phyloP scores from a whole-genome alignment of 2,113 vertebrate genomes.

The Sus scrofa region T2T-Sscrofa CM000824.6:180924001-180924500 shows the following conservation, averaged over 20 bases:
- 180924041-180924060: background rate
- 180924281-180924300: background rate
- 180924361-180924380: background rate
- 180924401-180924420: background rate
- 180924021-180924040: slow-evolving; percentile 20
- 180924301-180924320: background rate
- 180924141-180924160: slow-evolving; percentile 12
- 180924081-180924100: background rate
- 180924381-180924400: background rate
- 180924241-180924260: slow-evolving; percentile 1
- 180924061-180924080: slow-evolving; percentile 42
- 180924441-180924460: background rate
- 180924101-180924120: slow-evolving; percentile 29
- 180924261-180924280: background rate
- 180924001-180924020: background rate
- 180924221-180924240: background rate
- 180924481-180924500: background rate
- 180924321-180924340: background rate
- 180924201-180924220: background rate
- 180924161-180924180: slow-evolving; percentile 14
- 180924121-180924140: slow-evolving; percentile 44
- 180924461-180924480: background rate
- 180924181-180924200: background rate
- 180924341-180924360: background rate
- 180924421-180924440: background rate